These are phyloP conservation scores for Nemoura dubitans DNA, from an alignment of 2,888 invertebrate species.

Conservation along the genomic window DNA sequence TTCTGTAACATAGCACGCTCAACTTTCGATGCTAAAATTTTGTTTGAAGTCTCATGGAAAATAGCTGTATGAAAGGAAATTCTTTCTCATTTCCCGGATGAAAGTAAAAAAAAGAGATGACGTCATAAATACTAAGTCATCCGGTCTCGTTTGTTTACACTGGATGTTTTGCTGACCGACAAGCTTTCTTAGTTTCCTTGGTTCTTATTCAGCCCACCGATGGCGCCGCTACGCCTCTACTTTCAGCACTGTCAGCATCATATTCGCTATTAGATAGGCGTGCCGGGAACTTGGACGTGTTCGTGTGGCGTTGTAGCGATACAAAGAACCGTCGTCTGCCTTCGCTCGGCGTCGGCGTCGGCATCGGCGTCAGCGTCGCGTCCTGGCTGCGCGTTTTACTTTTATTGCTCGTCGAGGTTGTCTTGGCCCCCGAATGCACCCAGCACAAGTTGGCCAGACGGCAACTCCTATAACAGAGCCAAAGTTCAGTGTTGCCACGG, in stretches of 20 bases:
- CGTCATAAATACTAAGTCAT: not conserved
- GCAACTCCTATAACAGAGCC: not conserved
- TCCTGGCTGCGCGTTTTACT: not conserved
- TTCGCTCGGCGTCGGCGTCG: not conserved
- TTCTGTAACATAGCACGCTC: not conserved
- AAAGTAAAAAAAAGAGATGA: constrained; percentile 3
- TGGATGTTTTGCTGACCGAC: constrained; percentile 21
- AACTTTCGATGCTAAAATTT: constrained; percentile 21
- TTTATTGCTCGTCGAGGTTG: not conserved
- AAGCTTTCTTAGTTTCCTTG: not conserved
- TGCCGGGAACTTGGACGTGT: not conserved
- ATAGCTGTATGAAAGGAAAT: not conserved
- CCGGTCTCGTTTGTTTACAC: constrained; percentile 17
- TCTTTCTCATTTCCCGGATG: not conserved
- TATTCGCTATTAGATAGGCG: constrained; percentile 24
- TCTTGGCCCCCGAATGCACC: constrained; percentile 4
- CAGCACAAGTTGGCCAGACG: not conserved
- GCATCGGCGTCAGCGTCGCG: constrained; percentile 1
- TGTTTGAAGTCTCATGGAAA: constrained; percentile 8
- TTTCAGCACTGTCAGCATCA: constrained; percentile 13
- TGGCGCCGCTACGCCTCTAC: not conserved
- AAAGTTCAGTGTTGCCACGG: not conserved
- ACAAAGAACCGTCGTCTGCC: constrained; percentile 21
- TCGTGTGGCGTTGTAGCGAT: not conserved
- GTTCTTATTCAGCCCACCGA: not conserved